Evolutionary conservation across 2,113 vertebrate genomes (phyloP), one percentile per base, ranked within the genome.

Genomic region (Neolamprologus modestus): DNA sequence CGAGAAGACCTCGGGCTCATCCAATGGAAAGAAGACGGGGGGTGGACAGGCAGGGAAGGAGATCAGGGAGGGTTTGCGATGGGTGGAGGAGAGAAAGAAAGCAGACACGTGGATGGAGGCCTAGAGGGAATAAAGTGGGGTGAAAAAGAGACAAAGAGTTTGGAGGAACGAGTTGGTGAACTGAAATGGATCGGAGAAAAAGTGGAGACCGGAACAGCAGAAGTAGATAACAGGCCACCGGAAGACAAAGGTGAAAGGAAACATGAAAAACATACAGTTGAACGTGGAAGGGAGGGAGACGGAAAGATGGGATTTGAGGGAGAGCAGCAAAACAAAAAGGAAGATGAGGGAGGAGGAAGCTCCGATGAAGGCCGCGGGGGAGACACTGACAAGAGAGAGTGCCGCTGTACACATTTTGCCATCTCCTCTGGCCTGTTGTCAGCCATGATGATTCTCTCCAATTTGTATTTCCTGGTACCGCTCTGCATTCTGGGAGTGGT

Each of bases 401-500:
- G 97, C 59, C 96, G 96, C 76, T 96, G 94, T 45, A 96, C 96
- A 0, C 82, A 95, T 31, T 96, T 93, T 13, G 96, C 96, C 6
- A 83, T 89, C 82, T 88, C 94, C 33, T 97, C 97, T 0, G 97
- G 97, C 4, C 96, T 97, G 42, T 40, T 97, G 86, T 90, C 93
- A 3, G 95, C 95, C 92, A 97, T 97, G 97, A 93, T 96, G 95
- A 94, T 96, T 88, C 92, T 97, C 14, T 97, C 96, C 53, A 97
- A 96, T 92, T 82, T 97, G 16, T 97, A 97, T 91, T 97, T 97
- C 94, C 90, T 97, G 85, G 80, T 96, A 2, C 97, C 97, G 0
- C 84, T 97, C 35, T 92, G 95, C 59, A 88, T 96, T 50, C 94
- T 97, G 63, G 95, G 91, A 4, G 87, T 97, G 52, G 96, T 97